Conservation (phyloP, 92 coral and sea anemone species). For the Umimayanthus kanabou region DNA sequence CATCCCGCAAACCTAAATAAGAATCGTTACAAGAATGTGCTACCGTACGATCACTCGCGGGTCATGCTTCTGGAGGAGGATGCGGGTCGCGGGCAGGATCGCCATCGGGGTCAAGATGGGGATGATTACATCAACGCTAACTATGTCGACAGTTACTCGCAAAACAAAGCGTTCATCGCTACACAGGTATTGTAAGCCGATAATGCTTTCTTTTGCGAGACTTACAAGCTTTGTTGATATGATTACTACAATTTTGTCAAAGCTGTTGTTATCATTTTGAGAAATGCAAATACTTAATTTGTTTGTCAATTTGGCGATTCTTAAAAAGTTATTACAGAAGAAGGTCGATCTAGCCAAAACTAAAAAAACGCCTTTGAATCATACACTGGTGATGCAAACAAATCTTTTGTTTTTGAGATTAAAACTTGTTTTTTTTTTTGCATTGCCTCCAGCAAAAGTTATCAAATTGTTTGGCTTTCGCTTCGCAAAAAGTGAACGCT, state of each 20-base stretch:
- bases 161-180: conserved; percentile 54
- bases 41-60: conserved; percentile 61
- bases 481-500: too few relatives aligned
- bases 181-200: conserved; percentile 45
- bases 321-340: too few relatives aligned
- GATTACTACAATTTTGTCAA: too few relatives aligned
- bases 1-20: conserved; percentile 53
- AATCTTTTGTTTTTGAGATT: too few relatives aligned
- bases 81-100: conserved; percentile 12
- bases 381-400: too few relatives aligned
- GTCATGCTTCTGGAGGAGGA: conserved; percentile 38
- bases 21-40: conserved; percentile 57
- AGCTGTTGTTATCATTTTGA: neutral
- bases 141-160: conserved; percentile 48
- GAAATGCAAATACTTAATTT: neutral
- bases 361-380: too few relatives aligned
- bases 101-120: conserved; percentile 29
- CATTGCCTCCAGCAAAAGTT: too few relatives aligned
- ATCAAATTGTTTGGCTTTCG: too few relatives aligned
- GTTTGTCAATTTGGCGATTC: too few relatives aligned
- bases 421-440: too few relatives aligned
- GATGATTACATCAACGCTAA: conserved; percentile 61
- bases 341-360: too few relatives aligned
- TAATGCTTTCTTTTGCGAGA: neutral
- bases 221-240: neutral